These are phyloP conservation scores for Microdon myrmicae DNA, from an alignment of 2,888 invertebrate species.

Conservation along the genomic window DNA sequence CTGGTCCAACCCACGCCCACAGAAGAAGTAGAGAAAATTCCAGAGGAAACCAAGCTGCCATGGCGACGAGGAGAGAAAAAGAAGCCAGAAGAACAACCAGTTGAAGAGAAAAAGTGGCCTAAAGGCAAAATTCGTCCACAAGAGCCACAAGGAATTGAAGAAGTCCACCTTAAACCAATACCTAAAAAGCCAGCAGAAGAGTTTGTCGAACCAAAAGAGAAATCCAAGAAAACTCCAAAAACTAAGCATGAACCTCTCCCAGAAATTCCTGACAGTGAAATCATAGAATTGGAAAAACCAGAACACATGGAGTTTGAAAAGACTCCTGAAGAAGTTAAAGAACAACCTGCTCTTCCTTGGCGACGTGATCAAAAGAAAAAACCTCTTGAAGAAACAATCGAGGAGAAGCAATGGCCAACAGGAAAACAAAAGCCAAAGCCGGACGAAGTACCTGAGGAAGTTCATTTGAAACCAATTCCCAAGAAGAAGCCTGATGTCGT, in stretches of 20 bases:
- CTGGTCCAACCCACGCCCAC: conserved; percentile 23
- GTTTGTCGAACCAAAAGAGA: conserved; percentile 59
- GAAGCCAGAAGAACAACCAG: conserved; percentile 60
- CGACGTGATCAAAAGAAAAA: conserved; percentile 66
- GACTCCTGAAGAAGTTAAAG: conserved; percentile 58
- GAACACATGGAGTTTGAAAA: conserved; percentile 61
- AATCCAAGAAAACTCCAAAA: conserved; percentile 59
- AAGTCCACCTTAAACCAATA: conserved; percentile 68
- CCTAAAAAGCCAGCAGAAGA: conserved; percentile 61
- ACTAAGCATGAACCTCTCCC: conserved; percentile 60
- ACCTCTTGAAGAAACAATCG: conserved; percentile 60
- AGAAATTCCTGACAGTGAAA: conserved; percentile 62
- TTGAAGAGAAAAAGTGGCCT: conserved; percentile 56
- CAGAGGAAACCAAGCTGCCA: conserved; percentile 56
- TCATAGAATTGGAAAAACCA: conserved; percentile 60
- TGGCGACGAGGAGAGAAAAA: conserved; percentile 59
- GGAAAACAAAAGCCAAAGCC: conserved; percentile 66
- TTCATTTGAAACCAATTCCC: conserved; percentile 64
- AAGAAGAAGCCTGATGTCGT: conserved; percentile 59
- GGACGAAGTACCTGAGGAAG: conserved; percentile 67
- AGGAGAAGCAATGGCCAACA: conserved; percentile 64
- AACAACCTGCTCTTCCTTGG: conserved; percentile 62
- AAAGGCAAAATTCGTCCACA: conserved; percentile 64
- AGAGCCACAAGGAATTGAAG: conserved; percentile 66
- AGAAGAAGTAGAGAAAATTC: conserved; percentile 41